These are phyloP conservation scores for Campoletis raptor DNA, from an alignment of 2,888 invertebrate species.

Conservation along the genomic window DNA sequence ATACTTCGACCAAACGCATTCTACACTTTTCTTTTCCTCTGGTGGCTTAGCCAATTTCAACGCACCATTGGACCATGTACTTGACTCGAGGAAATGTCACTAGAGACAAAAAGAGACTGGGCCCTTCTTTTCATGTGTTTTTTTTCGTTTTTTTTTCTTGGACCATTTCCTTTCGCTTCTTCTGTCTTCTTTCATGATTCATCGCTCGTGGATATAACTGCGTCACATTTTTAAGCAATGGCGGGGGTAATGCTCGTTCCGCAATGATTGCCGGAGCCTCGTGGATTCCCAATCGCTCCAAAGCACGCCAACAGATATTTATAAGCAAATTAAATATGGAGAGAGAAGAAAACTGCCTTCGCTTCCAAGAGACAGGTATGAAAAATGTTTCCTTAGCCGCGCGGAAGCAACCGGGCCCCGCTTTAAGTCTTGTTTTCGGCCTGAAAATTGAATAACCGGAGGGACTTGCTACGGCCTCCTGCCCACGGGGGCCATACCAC, in stretches of 20 bases:
- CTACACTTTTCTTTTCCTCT: not conserved
- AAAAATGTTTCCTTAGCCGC: constrained; percentile 36
- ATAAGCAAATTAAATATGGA: constrained; percentile 23
- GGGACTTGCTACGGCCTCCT: constrained; percentile 24
- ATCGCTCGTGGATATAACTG: not conserved
- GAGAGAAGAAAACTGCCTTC: not conserved
- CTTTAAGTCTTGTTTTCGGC: constrained; percentile 66
- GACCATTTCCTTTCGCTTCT: not conserved
- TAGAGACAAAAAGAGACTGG: constrained; percentile 17
- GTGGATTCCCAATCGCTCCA: not conserved
- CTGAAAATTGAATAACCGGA: constrained; percentile 63
- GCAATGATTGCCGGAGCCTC: constrained; percentile 3
- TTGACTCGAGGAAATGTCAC: constrained; percentile 54
- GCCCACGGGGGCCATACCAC: constrained; percentile 21
- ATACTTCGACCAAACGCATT: constrained; percentile 1
- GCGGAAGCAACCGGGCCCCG: constrained; percentile 45
- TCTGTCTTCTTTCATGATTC: not conserved
- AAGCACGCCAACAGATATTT: constrained; percentile 26
- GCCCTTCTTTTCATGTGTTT: not conserved
- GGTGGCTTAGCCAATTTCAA: constrained; percentile 22
- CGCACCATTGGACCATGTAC: constrained; percentile 14
- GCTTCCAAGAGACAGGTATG: constrained; percentile 48
- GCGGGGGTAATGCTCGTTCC: not conserved
- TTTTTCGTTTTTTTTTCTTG: not conserved
- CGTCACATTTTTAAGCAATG: not conserved